Conservation (phyloP, 2,797 vertebrate genomes). For the Darevskia mixta region DNA sequence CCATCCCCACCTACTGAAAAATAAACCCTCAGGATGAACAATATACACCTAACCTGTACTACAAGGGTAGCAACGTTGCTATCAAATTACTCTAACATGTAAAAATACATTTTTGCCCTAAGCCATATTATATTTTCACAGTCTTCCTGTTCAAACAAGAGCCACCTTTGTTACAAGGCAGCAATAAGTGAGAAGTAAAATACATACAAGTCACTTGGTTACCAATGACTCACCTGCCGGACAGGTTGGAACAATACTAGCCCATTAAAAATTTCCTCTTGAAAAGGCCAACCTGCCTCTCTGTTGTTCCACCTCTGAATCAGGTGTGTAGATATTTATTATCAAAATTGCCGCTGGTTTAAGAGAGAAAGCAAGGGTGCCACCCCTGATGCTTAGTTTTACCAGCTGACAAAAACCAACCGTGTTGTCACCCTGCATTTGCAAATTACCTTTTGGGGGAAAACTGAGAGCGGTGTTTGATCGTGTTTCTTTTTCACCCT, state of each 20-base stretch:
- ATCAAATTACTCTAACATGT: not conserved
- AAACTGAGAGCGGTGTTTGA: conserved; percentile 1
- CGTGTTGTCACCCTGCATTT: conserved; percentile 8
- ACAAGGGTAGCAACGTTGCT: not conserved
- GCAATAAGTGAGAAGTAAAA: not conserved
- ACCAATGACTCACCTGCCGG: not conserved
- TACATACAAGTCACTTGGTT: not conserved
- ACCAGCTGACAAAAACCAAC: conserved; percentile 53
- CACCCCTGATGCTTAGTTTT: conserved; percentile 53
- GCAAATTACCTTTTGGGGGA: conserved; percentile 65
- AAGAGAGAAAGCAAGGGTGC: conserved; percentile 51
- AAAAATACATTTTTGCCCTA: not conserved
- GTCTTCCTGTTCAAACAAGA: not conserved
- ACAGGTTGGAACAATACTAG: conserved; percentile 9
- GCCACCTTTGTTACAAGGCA: not conserved
- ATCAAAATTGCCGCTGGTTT: conserved; percentile 40
- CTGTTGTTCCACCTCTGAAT: not conserved
- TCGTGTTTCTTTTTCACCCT: not conserved
- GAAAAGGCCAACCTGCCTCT: not conserved
- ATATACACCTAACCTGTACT: not conserved
- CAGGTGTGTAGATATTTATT: not conserved
- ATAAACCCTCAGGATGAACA: not conserved
- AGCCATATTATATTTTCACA: not conserved
- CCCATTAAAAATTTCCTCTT: not conserved
- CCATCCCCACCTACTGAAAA: too few species aligned